Conservation (phyloP, 1,140 invertebrate genomes). For the Eriosoma lanigerum region DNA sequence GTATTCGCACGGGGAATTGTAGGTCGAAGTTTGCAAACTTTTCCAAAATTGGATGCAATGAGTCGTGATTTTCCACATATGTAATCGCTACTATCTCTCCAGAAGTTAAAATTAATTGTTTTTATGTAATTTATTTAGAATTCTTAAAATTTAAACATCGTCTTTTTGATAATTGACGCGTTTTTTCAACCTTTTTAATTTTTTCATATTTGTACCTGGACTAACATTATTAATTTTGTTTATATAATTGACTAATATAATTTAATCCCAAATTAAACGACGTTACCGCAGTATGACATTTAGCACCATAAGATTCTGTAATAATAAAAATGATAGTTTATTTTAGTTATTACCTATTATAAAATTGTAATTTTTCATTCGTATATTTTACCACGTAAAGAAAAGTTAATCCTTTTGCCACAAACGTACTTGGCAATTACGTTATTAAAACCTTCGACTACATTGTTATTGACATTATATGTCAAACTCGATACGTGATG, state of each 20-base stretch:
- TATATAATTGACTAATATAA: neutral
- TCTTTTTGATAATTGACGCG: neutral
- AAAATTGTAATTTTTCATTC: no score
- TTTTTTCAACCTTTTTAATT: neutral
- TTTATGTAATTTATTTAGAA: neutral
- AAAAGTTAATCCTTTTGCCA: neutral
- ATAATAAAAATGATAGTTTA: neutral
- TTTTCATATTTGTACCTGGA: neutral
- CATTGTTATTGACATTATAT: neutral
- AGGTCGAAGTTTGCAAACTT: neutral
- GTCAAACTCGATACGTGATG: neutral
- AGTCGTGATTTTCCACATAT: neutral
- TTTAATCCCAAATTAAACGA: neutral
- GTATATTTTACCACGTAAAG: neutral
- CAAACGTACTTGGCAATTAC: neutral
- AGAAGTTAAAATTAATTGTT: no score
- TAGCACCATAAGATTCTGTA: neutral
- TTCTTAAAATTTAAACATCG: constrained; percentile 1
- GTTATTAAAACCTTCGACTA: constrained; percentile 3
- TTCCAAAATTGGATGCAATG: neutral
- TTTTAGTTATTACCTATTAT: no score
- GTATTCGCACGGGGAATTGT: neutral
- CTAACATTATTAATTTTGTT: neutral
- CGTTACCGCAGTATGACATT: neutral
- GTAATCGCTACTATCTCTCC: no score